Percentiles rank a stretch among this genome's conserved stretches.
These are phyloP conservation scores for Melopsittacus undulatus DNA, from an alignment of 2,797 vertebrate genomes.

Conservation along the genomic window DNA sequence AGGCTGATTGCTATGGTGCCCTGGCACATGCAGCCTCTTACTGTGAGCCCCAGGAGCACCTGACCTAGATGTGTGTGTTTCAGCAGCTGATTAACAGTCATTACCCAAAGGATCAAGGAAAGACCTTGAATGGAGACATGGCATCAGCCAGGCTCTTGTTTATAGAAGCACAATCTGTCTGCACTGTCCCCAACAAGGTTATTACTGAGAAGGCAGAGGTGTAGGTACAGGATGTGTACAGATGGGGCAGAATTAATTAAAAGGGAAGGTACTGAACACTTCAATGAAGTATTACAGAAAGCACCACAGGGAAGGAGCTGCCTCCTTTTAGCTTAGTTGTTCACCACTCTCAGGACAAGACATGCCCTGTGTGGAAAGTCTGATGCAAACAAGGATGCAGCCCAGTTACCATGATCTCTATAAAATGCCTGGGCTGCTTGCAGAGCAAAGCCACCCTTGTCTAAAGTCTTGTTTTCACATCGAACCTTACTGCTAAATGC, in stretches of 20 bases:
- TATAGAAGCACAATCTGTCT: constrained; percentile 21
- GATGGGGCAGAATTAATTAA: background rate
- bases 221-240: background rate
- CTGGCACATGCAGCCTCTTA: background rate
- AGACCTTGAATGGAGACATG: constrained; percentile 65
- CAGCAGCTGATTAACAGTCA: constrained; percentile 40
- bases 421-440: background rate
- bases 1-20: background rate
- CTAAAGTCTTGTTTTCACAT: background rate
- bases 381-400: background rate
- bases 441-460: background rate
- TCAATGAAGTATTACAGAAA: background rate
- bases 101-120: constrained; percentile 10
- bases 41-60: background rate
- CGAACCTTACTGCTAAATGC: background rate
- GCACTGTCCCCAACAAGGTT: background rate
- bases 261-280: background rate
- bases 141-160: constrained; percentile 45
- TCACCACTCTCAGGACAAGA: background rate
- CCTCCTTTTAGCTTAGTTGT: background rate
- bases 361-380: background rate
- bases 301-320: background rate
- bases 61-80: background rate
- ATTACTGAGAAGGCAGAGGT: background rate
- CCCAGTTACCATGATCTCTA: background rate